These are phyloP conservation scores for Drosophila kanapiae DNA, from an alignment of 1,140 invertebrate genomes.

Conservation along the genomic window DNA sequence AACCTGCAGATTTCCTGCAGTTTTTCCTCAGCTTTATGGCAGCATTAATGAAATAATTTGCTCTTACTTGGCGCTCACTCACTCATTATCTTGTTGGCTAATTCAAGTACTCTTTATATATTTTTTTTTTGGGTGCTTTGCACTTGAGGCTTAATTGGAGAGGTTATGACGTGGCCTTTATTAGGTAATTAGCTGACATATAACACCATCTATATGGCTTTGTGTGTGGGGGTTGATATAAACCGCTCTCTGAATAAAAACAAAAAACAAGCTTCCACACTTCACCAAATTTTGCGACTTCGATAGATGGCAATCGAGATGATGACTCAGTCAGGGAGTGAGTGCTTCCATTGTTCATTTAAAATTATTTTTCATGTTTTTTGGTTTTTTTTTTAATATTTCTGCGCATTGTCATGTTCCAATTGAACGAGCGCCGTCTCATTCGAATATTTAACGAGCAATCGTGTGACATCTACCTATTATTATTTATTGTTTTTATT, in stretches of 20 bases:
- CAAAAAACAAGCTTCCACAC: constrained; percentile 21
- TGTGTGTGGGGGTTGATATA: constrained; percentile 27
- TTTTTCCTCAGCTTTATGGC: constrained; percentile 29
- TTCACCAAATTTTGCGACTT: constrained; percentile 16
- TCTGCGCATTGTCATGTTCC: constrained; percentile 17
- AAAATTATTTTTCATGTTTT: constrained; percentile 13
- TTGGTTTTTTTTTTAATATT: constrained; percentile 22
- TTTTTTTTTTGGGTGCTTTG: constrained; percentile 31
- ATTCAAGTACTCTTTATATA: constrained; percentile 9
- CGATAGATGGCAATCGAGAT: constrained; percentile 15
- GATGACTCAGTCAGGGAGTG: constrained; percentile 28
- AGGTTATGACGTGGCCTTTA: constrained; percentile 54
- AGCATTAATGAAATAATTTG: constrained; percentile 29
- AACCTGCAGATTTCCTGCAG: constrained; percentile 28
- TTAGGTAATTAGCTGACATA: constrained; percentile 53
- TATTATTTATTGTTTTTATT: constrained; percentile 49
- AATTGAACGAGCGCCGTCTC: constrained; percentile 27
- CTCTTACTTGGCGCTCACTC: constrained; percentile 8
- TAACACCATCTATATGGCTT: constrained; percentile 34
- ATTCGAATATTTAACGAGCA: constrained; percentile 16
- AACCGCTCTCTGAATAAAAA: constrained; percentile 1
- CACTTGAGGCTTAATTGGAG: constrained; percentile 36
- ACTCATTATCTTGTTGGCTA: constrained; percentile 8
- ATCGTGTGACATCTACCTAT: constrained; percentile 22
- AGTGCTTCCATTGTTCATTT: constrained; percentile 2